These are phyloP conservation scores for Miniopterus natalensis DNA, from an alignment of 2,113 vertebrate species.

Conservation along the genomic window DNA sequence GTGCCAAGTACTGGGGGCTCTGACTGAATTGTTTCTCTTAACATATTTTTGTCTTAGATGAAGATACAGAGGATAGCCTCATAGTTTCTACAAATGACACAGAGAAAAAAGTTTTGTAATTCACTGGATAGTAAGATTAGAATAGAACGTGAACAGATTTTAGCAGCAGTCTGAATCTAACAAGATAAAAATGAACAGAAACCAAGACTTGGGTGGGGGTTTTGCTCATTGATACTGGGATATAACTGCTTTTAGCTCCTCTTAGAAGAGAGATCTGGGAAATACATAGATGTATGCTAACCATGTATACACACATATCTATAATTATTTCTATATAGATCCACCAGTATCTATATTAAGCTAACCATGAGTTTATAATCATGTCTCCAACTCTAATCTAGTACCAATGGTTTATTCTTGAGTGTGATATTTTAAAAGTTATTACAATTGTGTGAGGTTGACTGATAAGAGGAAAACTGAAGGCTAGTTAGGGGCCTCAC, in stretches of 20 bases:
- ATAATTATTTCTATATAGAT: not conserved
- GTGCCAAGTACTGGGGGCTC: too few relatives aligned
- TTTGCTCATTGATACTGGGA: not conserved
- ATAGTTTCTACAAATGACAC: not conserved
- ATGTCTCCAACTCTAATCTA: not conserved
- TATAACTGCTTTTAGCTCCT: not conserved
- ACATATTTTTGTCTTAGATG: not conserved
- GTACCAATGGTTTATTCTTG: not conserved
- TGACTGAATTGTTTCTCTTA: not conserved
- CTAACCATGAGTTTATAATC: not conserved
- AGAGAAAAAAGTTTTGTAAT: not conserved
- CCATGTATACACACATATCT: not conserved
- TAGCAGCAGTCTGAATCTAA: not conserved
- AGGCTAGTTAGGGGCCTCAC: not conserved
- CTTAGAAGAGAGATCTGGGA: not conserved
- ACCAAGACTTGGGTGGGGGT: not conserved
- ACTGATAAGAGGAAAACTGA: not conserved
- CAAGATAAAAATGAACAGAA: not conserved
- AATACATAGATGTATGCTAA: not conserved
- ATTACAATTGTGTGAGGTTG: not conserved
- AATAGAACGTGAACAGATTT: not conserved
- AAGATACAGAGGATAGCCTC: not conserved
- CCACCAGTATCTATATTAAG: not conserved
- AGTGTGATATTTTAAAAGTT: not conserved
- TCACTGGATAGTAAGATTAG: not conserved